Percentiles rank a stretch among this genome's conserved stretches.
Conservation (phyloP, 1,140 invertebrate genomes). For the Drosophila kikkawai region DNA sequence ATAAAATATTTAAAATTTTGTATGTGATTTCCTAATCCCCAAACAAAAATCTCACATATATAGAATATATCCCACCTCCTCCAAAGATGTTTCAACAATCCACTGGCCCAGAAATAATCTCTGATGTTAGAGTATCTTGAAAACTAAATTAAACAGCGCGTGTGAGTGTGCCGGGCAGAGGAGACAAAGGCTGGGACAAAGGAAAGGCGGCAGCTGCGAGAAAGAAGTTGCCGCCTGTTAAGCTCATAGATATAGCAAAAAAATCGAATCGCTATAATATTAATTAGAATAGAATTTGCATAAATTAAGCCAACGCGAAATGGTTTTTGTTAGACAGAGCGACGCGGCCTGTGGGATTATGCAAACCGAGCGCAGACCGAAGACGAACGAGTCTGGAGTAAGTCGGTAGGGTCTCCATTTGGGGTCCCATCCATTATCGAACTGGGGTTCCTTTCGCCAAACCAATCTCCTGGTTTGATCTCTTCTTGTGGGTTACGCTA, state of each 20-base stretch:
- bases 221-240: constrained; percentile 65
- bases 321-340: constrained; percentile 78
- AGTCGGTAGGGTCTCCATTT: constrained; percentile 8
- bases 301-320: constrained; percentile 64
- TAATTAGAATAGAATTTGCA: constrained; percentile 82
- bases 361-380: constrained; percentile 27
- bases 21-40: not conserved
- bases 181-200: constrained; percentile 25
- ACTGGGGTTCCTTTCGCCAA: constrained; percentile 29
- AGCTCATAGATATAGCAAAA: constrained; percentile 34
- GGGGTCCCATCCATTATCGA: constrained; percentile 27
- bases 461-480: constrained; percentile 19
- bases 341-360: constrained; percentile 60
- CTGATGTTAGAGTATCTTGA: constrained; percentile 38
- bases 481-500: constrained; percentile 56
- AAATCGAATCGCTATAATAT: constrained; percentile 65
- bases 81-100: not conserved
- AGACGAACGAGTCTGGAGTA: constrained; percentile 14
- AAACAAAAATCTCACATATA: too few relatives aligned
- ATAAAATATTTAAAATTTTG: too few relatives aligned
- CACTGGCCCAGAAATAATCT: not conserved
- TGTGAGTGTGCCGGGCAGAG: constrained; percentile 39
- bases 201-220: constrained; percentile 60
- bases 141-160: constrained; percentile 68
- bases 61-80: not conserved